Evolutionary conservation across 2,888 invertebrate genomes (phyloP).

Genomic region (Chalcosyrphus nemorum): DNA sequence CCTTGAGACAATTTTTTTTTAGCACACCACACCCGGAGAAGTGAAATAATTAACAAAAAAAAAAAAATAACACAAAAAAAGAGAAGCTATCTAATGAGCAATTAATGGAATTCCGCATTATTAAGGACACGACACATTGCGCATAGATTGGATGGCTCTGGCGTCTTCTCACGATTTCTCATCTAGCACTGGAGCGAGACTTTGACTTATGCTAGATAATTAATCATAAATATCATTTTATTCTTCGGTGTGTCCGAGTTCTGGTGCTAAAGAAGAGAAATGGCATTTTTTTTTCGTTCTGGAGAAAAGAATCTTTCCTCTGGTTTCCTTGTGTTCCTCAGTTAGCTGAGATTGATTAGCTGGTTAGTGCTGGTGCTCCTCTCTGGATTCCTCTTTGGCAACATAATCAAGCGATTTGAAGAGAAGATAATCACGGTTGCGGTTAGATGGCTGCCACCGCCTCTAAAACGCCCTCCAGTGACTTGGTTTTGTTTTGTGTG

Average conservation of each 20-base stretch:
- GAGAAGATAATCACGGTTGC: slow-evolving; percentile 71
- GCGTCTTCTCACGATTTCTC: slow-evolving; percentile 57
- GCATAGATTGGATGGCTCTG: not conserved
- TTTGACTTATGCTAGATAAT: slow-evolving; percentile 70
- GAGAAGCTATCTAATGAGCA: slow-evolving; percentile 68
- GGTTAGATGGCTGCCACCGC: slow-evolving; percentile 69
- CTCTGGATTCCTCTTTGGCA: slow-evolving; percentile 44
- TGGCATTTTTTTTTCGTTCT: slow-evolving; percentile 15
- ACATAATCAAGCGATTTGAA: slow-evolving; percentile 70
- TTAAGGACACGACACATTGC: slow-evolving; percentile 67
- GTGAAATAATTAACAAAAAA: slow-evolving; percentile 62
- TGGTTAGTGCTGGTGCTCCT: slow-evolving; percentile 58
- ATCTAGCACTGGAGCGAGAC: slow-evolving; percentile 58
- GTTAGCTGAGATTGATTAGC: slow-evolving; percentile 72
- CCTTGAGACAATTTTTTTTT: slow-evolving; percentile 57
- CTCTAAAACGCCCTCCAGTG: slow-evolving; percentile 71
- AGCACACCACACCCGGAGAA: not conserved
- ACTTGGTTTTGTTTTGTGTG: slow-evolving; percentile 52
- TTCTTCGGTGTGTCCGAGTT: slow-evolving; percentile 39
- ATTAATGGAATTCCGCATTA: slow-evolving; percentile 67
- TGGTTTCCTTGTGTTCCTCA: slow-evolving; percentile 58
- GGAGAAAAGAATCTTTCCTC: not conserved
- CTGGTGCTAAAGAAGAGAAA: slow-evolving; percentile 52
- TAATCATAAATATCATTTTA: slow-evolving; percentile 69
- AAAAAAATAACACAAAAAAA: too few species aligned